These are phyloP conservation scores for Poecilia latipinna DNA, from an alignment of 2,113 vertebrate species.

Conservation along the genomic window DNA sequence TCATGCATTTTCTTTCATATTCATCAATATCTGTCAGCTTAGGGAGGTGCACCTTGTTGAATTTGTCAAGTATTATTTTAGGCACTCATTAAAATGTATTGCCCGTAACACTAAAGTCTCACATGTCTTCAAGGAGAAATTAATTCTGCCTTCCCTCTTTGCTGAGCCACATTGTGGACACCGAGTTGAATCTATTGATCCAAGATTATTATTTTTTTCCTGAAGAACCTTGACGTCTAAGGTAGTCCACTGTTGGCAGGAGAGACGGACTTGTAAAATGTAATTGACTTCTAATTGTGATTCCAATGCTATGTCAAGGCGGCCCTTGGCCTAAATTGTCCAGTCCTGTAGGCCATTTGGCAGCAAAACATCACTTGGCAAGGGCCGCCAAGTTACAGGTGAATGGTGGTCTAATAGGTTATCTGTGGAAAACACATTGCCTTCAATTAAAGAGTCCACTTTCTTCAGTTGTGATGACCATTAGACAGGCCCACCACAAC, in stretches of 20 bases:
- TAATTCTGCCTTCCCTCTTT: background rate
- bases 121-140: background rate
- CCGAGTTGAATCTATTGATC: background rate
- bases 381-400: slow-evolving; percentile 57
- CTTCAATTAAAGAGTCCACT: slow-evolving; percentile 78
- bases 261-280: slow-evolving; percentile 46
- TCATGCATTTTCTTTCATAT: background rate
- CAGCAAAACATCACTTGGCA: slow-evolving; percentile 52
- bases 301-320: slow-evolving; percentile 59
- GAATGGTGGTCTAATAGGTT: slow-evolving; percentile 76
- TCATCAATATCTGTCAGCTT: background rate
- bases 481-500: slow-evolving; percentile 65
- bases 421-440: slow-evolving; percentile 74
- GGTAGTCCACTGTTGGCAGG: slow-evolving; percentile 4
- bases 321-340: slow-evolving; percentile 63
- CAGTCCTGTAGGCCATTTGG: slow-evolving; percentile 66
- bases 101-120: background rate
- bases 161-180: background rate
- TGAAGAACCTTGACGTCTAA: slow-evolving; percentile 49
- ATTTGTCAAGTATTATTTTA: background rate
- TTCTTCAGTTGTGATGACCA: slow-evolving; percentile 69
- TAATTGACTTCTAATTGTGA: slow-evolving; percentile 71
- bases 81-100: background rate
- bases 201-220: slow-evolving; percentile 17
- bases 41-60: background rate